These are phyloP conservation scores for Pterocles orientalis DNA, from an alignment of 2,113 vertebrate species.

Conservation along the genomic window DNA sequence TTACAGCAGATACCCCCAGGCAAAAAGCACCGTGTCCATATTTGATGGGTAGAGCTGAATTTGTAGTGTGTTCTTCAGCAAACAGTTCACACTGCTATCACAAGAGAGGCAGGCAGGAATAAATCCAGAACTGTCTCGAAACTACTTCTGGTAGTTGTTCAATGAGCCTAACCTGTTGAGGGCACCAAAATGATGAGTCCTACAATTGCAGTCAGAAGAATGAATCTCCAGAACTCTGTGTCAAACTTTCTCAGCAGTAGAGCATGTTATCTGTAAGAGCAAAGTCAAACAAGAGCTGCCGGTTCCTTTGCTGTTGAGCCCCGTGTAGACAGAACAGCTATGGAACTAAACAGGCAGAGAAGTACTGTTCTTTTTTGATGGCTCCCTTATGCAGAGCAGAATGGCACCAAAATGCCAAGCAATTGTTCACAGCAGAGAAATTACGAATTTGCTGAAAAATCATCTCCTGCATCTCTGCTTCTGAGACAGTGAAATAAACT, in stretches of 20 bases:
- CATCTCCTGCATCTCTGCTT: not conserved
- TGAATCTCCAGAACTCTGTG: not conserved
- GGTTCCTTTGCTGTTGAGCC: not conserved
- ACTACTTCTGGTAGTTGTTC: not conserved
- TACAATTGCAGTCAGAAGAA: not conserved
- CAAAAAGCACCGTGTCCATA: not conserved
- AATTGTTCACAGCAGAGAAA: conserved; percentile 3
- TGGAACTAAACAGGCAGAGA: not conserved
- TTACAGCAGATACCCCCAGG: not conserved
- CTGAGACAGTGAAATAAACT: not conserved
- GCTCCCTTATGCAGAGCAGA: not conserved
- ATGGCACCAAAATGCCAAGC: not conserved
- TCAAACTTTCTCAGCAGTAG: not conserved
- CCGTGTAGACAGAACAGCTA: rapidly evolving
- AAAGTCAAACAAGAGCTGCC: not conserved
- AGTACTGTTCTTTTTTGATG: not conserved
- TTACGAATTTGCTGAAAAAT: conserved; percentile 29
- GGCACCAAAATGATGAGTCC: not conserved
- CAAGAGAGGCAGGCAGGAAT: not conserved
- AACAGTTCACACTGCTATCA: not conserved
- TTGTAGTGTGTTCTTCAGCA: not conserved
- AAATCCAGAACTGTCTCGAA: not conserved
- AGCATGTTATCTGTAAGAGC: not conserved
- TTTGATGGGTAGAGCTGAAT: not conserved
- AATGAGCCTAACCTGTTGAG: not conserved